Conservation (phyloP, 2,797 vertebrate genomes). For the Poeciliopsis paucimaculata region DNA sequence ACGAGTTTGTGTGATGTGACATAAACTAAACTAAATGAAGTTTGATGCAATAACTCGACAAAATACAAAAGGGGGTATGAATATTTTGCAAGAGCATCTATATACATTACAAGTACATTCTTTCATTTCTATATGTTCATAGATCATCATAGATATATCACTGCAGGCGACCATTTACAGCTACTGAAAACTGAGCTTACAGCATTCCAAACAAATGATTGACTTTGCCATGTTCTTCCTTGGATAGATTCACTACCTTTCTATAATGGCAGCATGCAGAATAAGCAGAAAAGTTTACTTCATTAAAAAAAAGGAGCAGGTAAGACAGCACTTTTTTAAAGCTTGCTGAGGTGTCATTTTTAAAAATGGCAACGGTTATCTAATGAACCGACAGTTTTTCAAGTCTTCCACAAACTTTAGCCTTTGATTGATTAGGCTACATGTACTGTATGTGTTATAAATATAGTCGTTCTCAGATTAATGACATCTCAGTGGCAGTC, state of each 20-base stretch:
- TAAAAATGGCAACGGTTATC: conserved; percentile 29
- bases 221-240: not conserved
- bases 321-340: conserved; percentile 10
- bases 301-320: conserved; percentile 3
- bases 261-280: conserved; percentile 4
- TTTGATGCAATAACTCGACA: not conserved
- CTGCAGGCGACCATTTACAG: not conserved
- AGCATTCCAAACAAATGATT: not conserved
- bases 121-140: not conserved
- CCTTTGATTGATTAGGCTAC: conserved; percentile 35
- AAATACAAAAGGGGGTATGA: not conserved
- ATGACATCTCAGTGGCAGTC: conserved; percentile 56
- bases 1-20: not conserved
- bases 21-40: not conserved
- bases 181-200: not conserved
- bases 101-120: not conserved
- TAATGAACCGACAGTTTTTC: conserved; percentile 33
- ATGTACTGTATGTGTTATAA: conserved; percentile 13
- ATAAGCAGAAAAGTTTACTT: conserved; percentile 15
- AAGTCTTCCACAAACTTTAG: conserved; percentile 13
- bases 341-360: conserved; percentile 15
- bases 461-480: conserved; percentile 33
- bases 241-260: not conserved
- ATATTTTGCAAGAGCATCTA: not conserved
- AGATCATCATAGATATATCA: not conserved